Conservation (phyloP, 2,888 invertebrate species). For the Dermolepida albohirtum region DNA sequence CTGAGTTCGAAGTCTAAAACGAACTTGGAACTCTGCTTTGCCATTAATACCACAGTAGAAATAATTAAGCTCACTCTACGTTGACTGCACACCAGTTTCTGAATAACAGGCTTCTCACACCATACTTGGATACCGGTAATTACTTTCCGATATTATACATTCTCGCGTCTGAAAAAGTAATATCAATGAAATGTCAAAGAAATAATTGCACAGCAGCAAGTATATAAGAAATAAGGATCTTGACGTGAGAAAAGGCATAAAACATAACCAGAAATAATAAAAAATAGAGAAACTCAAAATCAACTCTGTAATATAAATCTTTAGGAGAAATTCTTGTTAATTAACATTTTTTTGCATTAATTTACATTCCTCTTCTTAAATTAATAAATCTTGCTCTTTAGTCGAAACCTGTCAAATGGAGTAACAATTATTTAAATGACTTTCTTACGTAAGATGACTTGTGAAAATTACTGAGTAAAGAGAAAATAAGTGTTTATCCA, state of each 20-base stretch:
- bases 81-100: slow-evolving; percentile 22
- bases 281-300: too few species aligned
- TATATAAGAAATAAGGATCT: neutral
- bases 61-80: slow-evolving; percentile 16
- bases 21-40: neutral
- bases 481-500: too few species aligned
- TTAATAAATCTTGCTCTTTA: too few species aligned
- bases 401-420: too few species aligned
- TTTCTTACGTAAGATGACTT: too few species aligned
- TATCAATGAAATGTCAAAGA: slow-evolving; percentile 24
- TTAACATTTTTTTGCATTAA: too few species aligned
- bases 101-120: slow-evolving; percentile 26
- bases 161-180: slow-evolving; percentile 23
- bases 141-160: slow-evolving; percentile 33
- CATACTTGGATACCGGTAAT: slow-evolving; percentile 28
- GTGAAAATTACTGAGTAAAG: too few species aligned
- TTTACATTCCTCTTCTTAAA: too few species aligned
- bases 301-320: too few species aligned
- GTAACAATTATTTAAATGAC: too few species aligned
- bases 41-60: slow-evolving; percentile 1
- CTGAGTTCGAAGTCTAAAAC: too few species aligned
- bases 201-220: slow-evolving; percentile 14
- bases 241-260: slow-evolving; percentile 6
- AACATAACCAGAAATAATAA: neutral
- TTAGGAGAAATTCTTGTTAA: too few species aligned